Conservation (phyloP, 2,797 vertebrate genomes). For the Rallus crepitans region DNA sequence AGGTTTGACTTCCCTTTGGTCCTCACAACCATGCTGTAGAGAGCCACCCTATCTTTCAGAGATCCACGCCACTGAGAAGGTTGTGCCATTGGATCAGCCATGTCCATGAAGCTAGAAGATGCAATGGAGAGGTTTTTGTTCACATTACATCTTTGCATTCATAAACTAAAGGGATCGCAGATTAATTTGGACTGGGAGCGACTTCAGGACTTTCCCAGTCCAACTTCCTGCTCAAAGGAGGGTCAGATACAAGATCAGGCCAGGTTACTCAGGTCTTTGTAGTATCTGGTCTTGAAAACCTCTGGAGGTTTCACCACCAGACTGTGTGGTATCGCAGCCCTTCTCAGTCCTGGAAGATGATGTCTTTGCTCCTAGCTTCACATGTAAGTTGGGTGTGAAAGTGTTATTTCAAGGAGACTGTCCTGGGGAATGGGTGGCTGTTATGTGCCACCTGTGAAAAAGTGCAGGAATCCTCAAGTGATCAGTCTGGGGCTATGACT, state of each 20-base stretch:
- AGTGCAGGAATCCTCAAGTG: not conserved
- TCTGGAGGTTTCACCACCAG: not conserved
- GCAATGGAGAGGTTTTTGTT: not conserved
- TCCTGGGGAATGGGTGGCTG: not conserved
- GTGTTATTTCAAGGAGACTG: not conserved
- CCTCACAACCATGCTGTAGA: no score
- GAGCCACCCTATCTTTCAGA: not conserved
- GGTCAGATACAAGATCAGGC: not conserved
- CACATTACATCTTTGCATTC: rapidly evolving
- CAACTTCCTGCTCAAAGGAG: not conserved
- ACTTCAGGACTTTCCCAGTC: not conserved
- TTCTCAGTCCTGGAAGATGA: not conserved
- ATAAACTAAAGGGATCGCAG: not conserved
- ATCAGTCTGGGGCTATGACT: not conserved
- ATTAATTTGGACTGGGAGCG: not conserved
- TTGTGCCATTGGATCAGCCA: not conserved
- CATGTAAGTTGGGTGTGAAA: rapidly evolving
- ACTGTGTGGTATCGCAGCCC: not conserved
- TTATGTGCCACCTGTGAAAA: not conserved
- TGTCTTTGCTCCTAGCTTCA: not conserved
- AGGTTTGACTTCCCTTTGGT: not conserved
- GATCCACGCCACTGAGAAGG: not conserved
- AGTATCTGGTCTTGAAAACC: not conserved
- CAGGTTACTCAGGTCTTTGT: not conserved
- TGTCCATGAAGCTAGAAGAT: not conserved